Conservation (phyloP, 2,113 vertebrate species). For the Lampris incognitus region DNA sequence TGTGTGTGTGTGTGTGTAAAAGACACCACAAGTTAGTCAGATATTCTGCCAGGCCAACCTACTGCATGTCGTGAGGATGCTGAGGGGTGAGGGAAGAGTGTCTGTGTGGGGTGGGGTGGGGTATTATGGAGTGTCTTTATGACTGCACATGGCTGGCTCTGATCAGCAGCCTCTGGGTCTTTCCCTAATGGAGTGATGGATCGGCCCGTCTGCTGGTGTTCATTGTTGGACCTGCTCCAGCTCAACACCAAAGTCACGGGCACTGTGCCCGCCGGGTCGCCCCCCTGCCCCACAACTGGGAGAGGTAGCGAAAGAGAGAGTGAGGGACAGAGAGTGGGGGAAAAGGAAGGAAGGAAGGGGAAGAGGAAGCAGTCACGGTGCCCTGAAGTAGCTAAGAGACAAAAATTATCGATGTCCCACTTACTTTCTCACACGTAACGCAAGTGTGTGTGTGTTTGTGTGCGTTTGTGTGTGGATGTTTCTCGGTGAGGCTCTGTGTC, state of each 20-base stretch:
- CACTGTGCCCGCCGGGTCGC: not conserved
- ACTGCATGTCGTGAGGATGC: not conserved
- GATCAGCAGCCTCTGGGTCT: constrained; percentile 25
- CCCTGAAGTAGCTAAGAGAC: not conserved
- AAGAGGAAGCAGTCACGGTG: not conserved
- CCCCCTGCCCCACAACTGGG: not conserved
- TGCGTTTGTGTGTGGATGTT: not conserved
- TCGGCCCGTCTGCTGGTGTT: not conserved
- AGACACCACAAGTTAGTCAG: not conserved
- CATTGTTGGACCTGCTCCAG: constrained; percentile 31
- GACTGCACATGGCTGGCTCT: constrained; percentile 19
- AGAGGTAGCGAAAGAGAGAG: not conserved
- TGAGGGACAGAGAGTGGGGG: not conserved
- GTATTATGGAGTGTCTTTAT: constrained; percentile 29
- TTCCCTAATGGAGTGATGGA: constrained; percentile 38
- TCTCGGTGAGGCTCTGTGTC: too few species aligned
- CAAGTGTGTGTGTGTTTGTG: constrained; percentile 18
- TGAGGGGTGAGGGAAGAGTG: not conserved
- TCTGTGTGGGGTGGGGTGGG: not conserved
- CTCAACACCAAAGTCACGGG: constrained; percentile 4
- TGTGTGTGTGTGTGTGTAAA: not conserved
- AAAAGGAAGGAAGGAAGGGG: not conserved
- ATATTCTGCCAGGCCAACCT: constrained; percentile 2
- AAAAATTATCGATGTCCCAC: constrained; percentile 17
- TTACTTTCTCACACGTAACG: not conserved